These are phyloP conservation scores for Uropsilus gracilis DNA, from an alignment of 2,113 vertebrate species.

Conservation along the genomic window DNA sequence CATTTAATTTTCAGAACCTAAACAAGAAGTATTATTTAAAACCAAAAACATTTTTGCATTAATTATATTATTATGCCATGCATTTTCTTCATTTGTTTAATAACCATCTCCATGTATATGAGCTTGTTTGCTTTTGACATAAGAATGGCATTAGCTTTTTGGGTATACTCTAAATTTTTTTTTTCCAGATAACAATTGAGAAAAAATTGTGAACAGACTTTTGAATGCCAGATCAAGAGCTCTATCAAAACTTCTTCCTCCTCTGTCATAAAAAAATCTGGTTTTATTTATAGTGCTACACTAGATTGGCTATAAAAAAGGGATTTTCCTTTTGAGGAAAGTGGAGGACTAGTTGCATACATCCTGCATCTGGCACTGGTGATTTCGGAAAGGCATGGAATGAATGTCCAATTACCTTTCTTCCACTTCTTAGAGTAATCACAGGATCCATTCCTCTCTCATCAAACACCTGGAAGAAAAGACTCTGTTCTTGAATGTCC, in stretches of 20 bases:
- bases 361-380: slow-evolving; percentile 77
- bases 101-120: background rate
- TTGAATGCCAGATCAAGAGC: slow-evolving; percentile 37
- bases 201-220: slow-evolving; percentile 27
- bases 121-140: background rate
- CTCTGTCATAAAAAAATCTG: background rate
- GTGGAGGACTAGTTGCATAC: slow-evolving; percentile 60
- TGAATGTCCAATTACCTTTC: slow-evolving; percentile 75
- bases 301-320: slow-evolving; percentile 40
- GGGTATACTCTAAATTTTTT: background rate
- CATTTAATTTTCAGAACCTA: background rate
- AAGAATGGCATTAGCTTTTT: background rate
- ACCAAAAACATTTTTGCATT: background rate
- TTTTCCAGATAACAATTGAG: slow-evolving; percentile 40
- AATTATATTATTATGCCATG: background rate
- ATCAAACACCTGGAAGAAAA: slow-evolving; percentile 69
- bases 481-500: slow-evolving; percentile 8
- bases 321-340: slow-evolving; percentile 67
- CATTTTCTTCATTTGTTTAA: slow-evolving; percentile 18
- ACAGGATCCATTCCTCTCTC: slow-evolving; percentile 54
- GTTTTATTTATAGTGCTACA: slow-evolving; percentile 54
- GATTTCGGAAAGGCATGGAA: slow-evolving; percentile 75
- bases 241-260: slow-evolving; percentile 33
- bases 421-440: slow-evolving; percentile 69
- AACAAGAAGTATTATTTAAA: background rate